phyloP scores from a whole-genome alignment of 2,797 vertebrate species.

The Lacerta agilis region DNA sequence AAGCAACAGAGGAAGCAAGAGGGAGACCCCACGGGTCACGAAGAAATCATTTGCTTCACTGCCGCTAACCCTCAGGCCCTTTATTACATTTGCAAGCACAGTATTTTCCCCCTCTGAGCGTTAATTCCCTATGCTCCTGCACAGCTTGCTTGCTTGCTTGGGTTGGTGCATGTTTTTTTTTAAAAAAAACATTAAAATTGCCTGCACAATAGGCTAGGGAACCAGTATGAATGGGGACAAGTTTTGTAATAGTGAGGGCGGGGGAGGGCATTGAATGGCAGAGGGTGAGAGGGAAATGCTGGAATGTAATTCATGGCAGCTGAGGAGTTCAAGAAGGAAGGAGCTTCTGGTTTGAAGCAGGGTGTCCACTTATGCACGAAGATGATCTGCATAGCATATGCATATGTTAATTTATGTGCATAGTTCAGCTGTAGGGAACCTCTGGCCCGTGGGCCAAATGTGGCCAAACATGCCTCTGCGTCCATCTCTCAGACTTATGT shows the following conservation, averaged over 20 bases:
- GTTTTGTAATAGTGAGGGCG: slow-evolving; percentile 8
- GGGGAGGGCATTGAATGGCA: neutral
- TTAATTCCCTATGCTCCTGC: neutral
- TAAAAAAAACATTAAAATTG: slow-evolving; percentile 17
- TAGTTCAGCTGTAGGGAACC: too few species aligned
- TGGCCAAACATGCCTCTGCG: too few species aligned
- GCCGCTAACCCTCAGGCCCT: fast-evolving
- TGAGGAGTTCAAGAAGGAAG: slow-evolving; percentile 27
- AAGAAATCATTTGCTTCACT: neutral
- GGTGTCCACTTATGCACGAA: neutral
- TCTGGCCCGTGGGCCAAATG: too few species aligned
- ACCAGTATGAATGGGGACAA: neutral
- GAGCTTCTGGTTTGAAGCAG: slow-evolving; percentile 19
- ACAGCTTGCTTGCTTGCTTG: neutral
- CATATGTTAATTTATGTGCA: too few species aligned
- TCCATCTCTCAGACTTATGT: too few species aligned
- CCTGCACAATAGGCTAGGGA: fast-evolving
- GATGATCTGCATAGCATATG: neutral
- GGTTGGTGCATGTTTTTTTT: neutral
- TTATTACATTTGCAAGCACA: slow-evolving; percentile 25
- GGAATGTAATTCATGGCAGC: slow-evolving; percentile 40
- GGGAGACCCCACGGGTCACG: slow-evolving; percentile 29
- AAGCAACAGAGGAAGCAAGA: slow-evolving; percentile 27
- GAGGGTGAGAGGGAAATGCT: neutral
- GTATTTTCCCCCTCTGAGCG: neutral